Base-by-base conservation (phyloP, 2,888 invertebrate genomes). In the Alcis repandata region DNA sequence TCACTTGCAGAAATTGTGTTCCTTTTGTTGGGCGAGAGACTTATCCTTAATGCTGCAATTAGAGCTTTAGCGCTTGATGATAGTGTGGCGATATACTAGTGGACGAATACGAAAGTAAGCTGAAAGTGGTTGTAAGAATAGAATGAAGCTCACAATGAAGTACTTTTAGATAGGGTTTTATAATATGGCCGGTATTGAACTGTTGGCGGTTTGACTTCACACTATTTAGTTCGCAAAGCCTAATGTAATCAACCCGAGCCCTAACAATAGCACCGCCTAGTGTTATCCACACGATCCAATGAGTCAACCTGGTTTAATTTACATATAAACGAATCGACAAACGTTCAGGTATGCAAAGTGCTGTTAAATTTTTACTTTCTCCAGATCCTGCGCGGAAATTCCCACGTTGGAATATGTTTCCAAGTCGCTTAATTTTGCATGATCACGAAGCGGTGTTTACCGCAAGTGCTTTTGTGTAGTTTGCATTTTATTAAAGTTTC, bases 341-440 rank as follows among this genome's bases (percentile, higher is more conserved):
- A 45, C 51, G 22, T 32, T 52, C 48, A 54, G 19, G 17, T 59
- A 70, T 67, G 67, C 67, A 75, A 73, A 71, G 68, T 69, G 62
- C 61, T 68, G 66, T 71, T 68, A 71, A 69, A 72, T 78, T 79
- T 78, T 75, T 68, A 64, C 67, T 62, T 43, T 68, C 68, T 56
- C 58, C 54, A 49, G 68, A 61, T 69, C 57, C 68, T 67, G 65
- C 49, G 64, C 60, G 62, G 17, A 59, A 69, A 68, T 71, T 61
- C 73, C 71, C 72, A 57, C 54, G 59, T 43, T 27, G 17, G 76
- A 75, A 76, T 77, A 79, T 76, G 76, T 68, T 62, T 70, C 45
- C 67, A 67, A 59, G 61, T 64, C 72, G 74, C 74, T 81, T 74
- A 81, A 80, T 79, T 73, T 81, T 80, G 75, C 76, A 81, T 59